Evolutionary conservation across 2,113 vertebrate species (phyloP), one percentile per base, ranked within the genome.

Genomic region (Melospiza georgiana): DNA sequence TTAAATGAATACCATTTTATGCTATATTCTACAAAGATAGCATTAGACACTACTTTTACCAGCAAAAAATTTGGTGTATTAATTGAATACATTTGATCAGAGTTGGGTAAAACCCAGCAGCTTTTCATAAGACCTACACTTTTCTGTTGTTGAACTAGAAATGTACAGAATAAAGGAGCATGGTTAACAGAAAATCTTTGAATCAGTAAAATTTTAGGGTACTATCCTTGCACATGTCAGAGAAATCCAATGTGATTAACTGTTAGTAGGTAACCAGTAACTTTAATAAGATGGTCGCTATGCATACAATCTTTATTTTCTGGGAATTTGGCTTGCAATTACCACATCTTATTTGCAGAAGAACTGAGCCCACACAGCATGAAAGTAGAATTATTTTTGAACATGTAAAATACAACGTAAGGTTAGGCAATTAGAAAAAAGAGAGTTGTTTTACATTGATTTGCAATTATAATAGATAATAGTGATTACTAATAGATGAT

Each of bases 121-220:
- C 18, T 89, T 51, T 93, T 41, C 20, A 12, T 44, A 54, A 63
- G n/a, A n/a, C 9, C 30, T 43, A 28, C 1, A 8, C 17, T 76
- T 2, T 3, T 73, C 58, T 74, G 15, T 21, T 74, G 14, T 48
- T 67, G 37, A 58, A 54, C 12, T 41, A 28, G 28, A 28, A 65
- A 46, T 1, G 0, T 33, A 19, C 0, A 1, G 25, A 51, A 20
- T 35, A 74, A 86, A 79, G 43, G 18, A 44, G 14, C 12, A 24
- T 0, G 0, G 30, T 33, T 72, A 68, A 83, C 25, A 61, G n/a
- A 54, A 35, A 8, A 37, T 82, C 25, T 31, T 55, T 63, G n/a
- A 77, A 59, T 72, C 4, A 9, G 17, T 58, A 49, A 23, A n/a
- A 73, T 83, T 10, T 20, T 39, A 57, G 39, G n/a, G 46, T n/a